Evolutionary conservation across 2,113 vertebrate genomes (phyloP).

Genomic region (Tupaia tana): DNA sequence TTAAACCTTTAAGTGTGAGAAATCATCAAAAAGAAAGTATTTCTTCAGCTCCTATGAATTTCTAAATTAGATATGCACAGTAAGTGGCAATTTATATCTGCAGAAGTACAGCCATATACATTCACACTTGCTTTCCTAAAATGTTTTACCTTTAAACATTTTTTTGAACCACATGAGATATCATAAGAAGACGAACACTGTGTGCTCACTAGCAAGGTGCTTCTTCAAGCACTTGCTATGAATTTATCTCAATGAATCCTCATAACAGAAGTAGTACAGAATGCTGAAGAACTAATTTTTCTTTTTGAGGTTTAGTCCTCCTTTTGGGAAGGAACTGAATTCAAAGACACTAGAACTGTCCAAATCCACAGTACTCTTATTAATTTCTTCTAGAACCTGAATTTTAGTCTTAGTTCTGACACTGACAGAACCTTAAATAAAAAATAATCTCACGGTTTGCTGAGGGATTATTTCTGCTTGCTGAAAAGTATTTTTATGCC

Average conservation of each 20-base stretch:
- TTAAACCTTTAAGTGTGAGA: conserved; percentile 9
- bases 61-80: conserved; percentile 33
- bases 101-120: background rate
- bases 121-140: conserved; percentile 43
- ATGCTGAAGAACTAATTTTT: background rate
- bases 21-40: background rate
- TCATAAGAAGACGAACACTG: conserved; percentile 31
- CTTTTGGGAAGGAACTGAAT: conserved; percentile 1
- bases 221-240: background rate
- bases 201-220: background rate
- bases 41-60: conserved; percentile 16
- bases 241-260: conserved; percentile 32
- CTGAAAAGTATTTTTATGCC: background rate
- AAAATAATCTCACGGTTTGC: background rate
- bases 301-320: conserved; percentile 34
- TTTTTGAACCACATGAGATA: background rate
- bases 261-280: background rate
- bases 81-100: conserved; percentile 38
- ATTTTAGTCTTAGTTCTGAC: conserved; percentile 5
- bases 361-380: background rate
- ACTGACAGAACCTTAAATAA: background rate
- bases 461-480: background rate
- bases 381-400: background rate
- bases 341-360: background rate
- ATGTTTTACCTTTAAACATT: background rate